Base-by-base conservation (phyloP, 2,113 vertebrate species). In the Pandion haliaetus region DNA sequence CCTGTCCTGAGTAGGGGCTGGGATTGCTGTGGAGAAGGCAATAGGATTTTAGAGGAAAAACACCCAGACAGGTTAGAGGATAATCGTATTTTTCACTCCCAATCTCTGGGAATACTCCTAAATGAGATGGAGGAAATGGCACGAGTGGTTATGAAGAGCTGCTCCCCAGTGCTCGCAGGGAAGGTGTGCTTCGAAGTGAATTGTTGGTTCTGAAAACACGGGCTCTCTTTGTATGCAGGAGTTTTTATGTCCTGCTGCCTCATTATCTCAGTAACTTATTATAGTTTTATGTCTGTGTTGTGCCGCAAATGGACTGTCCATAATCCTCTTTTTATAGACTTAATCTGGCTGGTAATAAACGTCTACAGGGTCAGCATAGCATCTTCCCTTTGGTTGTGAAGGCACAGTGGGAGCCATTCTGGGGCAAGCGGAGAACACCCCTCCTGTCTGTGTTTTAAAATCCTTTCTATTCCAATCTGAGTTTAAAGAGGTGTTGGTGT, bases 321-420 rank as follows among this genome's bases (percentile, higher is more conserved):
- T 95, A 97, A 96, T 92, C 90, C 65, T 65, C 72, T 78, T 90
- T 96, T 92, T 95, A 96, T 88, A 34, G 92, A 92, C 72, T 93
- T 95, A 92, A 92, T 93, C 90, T 92, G 76, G 50, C 54, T 87
- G 91, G 76, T 83, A 80, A 90, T 74, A 81, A 95, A 93, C 0
- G 2, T 67, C 31, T 7, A 11, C 0, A 0, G 54, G 77, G 31
- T 49, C 55, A 67, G 71, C 36, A 11, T 14, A 78, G 61, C 57
- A 11, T 78, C 88, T 71, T 93, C 78, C 62, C 67, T 72, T 20
- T 49, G 62, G 42, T n/a, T 63, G 25, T 34, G 81, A 65, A 54
- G 73, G 47, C 59, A 59, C 32, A 31, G 59, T 1, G 6, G 10
- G 59, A 78, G 40, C 28, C 10, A 2, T 6, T 69, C 54, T 42